Conservation (phyloP, 2,113 vertebrate genomes). For the Sula dactylatra region DNA sequence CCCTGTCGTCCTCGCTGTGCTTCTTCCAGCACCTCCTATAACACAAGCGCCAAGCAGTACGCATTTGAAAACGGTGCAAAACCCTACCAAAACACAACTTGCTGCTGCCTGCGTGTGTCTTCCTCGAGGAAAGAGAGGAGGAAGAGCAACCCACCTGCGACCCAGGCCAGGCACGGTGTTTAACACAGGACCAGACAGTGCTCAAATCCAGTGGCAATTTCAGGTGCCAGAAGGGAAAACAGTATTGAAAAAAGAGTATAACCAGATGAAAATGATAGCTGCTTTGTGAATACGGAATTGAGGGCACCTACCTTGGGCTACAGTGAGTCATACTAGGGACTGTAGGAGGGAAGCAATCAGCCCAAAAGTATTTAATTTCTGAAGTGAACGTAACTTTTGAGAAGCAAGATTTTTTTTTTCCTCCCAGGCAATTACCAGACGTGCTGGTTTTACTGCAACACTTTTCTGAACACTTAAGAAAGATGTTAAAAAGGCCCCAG, state of each 20-base stretch:
- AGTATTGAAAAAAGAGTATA: not conserved
- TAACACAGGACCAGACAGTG: not conserved
- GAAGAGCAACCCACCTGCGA: not conserved
- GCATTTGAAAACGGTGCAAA: not conserved
- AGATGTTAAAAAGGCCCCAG: not conserved
- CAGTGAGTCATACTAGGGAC: not conserved
- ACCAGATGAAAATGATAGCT: not conserved
- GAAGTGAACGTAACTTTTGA: not conserved
- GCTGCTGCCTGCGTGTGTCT: not conserved
- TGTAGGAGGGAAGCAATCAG: not conserved
- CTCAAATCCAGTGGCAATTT: not conserved
- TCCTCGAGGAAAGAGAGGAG: not conserved
- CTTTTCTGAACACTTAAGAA: not conserved
- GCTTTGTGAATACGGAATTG: not conserved
- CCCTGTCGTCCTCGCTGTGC: not conserved
- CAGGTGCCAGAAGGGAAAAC: not conserved
- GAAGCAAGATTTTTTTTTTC: not conserved
- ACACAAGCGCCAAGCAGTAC: not conserved
- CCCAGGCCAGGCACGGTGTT: not conserved
- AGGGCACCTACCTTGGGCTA: not conserved
- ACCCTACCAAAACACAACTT: not conserved
- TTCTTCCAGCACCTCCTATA: not conserved
- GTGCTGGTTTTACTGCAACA: not conserved
- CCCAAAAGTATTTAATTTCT: conserved; percentile 1
- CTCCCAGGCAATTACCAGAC: not conserved